A percentile compares a stretch with the other conserved stretches of the same genome.
Evolutionary conservation across 2,888 invertebrate species (phyloP).

Genomic region (Cryptocheilus praepositus): DNA sequence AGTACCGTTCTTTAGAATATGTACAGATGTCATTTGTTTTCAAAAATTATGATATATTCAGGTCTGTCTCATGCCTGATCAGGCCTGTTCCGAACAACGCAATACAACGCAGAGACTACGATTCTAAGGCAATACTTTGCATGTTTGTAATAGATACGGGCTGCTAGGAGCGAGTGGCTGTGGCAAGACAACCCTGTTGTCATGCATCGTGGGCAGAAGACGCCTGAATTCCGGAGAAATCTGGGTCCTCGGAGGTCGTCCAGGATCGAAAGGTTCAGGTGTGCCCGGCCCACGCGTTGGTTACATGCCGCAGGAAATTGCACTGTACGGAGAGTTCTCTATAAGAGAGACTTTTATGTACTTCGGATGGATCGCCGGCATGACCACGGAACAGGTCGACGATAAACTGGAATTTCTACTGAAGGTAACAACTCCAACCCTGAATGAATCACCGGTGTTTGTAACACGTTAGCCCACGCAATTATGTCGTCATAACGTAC

Average conservation of each 20-base stretch:
- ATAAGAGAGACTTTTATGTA: constrained; percentile 89
- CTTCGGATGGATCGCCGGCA: constrained; percentile 89
- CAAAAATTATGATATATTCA: no score
- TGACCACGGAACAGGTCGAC: constrained; percentile 82
- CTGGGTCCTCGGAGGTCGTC: constrained; percentile 85
- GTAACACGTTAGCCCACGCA: no score
- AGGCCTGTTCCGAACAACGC: no score
- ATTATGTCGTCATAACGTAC: not conserved
- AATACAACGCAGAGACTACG: no score
- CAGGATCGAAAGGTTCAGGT: constrained; percentile 80
- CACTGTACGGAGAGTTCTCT: constrained; percentile 86
- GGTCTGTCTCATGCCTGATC: no score
- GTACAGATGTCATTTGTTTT: no score
- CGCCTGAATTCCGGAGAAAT: constrained; percentile 85
- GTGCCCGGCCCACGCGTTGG: constrained; percentile 86
- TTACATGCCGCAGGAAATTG: constrained; percentile 94
- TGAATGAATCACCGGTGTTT: no score
- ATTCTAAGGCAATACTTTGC: no score
- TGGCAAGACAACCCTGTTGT: constrained; percentile 91
- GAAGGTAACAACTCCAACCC: constrained; percentile 67
- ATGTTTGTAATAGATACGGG: constrained; percentile 83
- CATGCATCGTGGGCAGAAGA: constrained; percentile 89
- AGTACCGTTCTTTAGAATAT: no score
- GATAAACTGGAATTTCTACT: constrained; percentile 85
- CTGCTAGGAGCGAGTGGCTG: constrained; percentile 94